Base-by-base conservation (phyloP, 1,140 invertebrate species). In the Drosophila prosaltans region DNA sequence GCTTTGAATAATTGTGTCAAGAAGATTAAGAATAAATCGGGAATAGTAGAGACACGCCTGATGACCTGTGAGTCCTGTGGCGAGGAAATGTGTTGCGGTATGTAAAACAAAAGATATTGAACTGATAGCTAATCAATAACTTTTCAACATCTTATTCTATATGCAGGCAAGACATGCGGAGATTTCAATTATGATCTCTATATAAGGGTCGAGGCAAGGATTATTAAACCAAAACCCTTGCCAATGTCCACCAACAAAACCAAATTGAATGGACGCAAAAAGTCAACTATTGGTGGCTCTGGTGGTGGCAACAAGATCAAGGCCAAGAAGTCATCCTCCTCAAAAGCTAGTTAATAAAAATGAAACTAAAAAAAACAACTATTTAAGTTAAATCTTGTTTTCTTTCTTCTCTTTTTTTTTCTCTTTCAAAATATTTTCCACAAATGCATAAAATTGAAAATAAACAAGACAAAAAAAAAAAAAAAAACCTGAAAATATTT, bases 31-130 rank as follows among this genome's bases (percentile, higher is more conserved):
- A 97, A 96, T 83, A 95, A 95, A 68, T 94, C 96, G 1, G 95
- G 96, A 1, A 95, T 97, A 62, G 94, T 96, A n/a, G 96, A 97
- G 85, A 96, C 95, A 6, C 94, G 95, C 62, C 94, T 95, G 7
- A 93, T 95, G 51, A 95, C 95, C 9, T 98, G 97, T 89, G 80
- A 92, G 0, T 96, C 97, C 86, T 98, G 97, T 78, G 95, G 95
- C 2, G 96, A 97, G 85, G 97, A 98, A 92, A 96, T 97, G 93
- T 98, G 97, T 86, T 95, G 94, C 81, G 95, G 96, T 92, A 93
- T 51, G 83, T 84, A 32, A 28, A 36, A 28, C 57, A 59, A 21
- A 2, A n/a, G 8, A 1, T 1, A 2, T 2, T n/a, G n/a, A 11
- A 1, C 2, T 24, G 36, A 2, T 2, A 21, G 8, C 24, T 32